Conservation (phyloP, 1,140 invertebrate species). For the Ostrea denselamellosa region DNA sequence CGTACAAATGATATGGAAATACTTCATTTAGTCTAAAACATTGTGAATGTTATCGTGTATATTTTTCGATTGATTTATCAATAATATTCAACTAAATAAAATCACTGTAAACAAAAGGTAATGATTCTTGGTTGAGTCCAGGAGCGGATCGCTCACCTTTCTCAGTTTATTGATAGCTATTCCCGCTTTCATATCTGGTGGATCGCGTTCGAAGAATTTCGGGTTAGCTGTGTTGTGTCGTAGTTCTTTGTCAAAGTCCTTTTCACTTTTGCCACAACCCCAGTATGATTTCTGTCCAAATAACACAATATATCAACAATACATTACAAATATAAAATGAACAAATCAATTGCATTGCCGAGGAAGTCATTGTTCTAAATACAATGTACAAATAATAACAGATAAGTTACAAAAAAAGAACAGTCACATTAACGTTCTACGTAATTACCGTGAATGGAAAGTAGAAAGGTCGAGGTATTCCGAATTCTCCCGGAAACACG, state of each 20-base stretch:
- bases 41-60: no score
- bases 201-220: constrained; percentile 82
- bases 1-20: no score
- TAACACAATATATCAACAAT: background rate
- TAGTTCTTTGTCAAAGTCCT: constrained; percentile 31
- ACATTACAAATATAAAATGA: background rate
- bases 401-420: no score
- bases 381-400: no score
- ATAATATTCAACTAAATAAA: no score
- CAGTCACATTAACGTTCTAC: no score
- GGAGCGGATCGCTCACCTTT: constrained; percentile 55
- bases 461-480: constrained; percentile 80
- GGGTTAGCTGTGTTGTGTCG: background rate
- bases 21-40: no score
- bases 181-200: constrained; percentile 81
- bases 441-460: constrained; percentile 78
- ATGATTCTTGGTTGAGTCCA: no score
- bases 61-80: no score
- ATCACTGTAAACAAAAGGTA: no score
- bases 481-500: constrained; percentile 82
- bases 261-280: constrained; percentile 66
- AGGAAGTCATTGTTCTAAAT: no score
- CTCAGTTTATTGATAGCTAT: constrained; percentile 63
- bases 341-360: background rate
- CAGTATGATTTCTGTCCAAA: constrained; percentile 79